Percentiles rank a stretch among this genome's conserved stretches.
Evolutionary conservation across 1,140 invertebrate genomes (phyloP).

Genomic region (Geopemphigus sp.): DNA sequence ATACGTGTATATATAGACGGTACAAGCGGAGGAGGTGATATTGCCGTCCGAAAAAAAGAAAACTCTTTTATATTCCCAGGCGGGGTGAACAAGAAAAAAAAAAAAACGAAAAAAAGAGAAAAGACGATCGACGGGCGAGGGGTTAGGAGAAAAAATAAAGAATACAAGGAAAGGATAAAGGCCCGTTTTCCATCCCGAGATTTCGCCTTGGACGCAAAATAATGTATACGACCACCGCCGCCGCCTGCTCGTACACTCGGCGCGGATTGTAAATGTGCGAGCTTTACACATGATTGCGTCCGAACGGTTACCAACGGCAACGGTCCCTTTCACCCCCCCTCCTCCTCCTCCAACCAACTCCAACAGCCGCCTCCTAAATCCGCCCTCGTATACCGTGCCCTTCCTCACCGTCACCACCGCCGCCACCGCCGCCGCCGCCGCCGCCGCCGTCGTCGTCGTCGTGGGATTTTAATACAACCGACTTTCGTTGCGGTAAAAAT

Average conservation of each 20-base stretch:
- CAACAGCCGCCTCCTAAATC: background rate
- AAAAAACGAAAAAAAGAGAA: conserved; percentile 25
- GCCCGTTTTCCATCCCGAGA: conserved; percentile 45
- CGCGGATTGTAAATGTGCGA: conserved; percentile 37
- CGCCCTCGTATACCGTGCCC: background rate
- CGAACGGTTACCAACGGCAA: conserved; percentile 47
- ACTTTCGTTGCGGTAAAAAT: conserved; percentile 47
- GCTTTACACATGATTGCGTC: conserved; percentile 49
- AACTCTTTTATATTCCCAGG: conserved; percentile 32
- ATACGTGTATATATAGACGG: background rate
- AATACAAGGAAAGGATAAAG: conserved; percentile 46
- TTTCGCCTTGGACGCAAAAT: conserved; percentile 41
- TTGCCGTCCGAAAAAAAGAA: conserved; percentile 36
- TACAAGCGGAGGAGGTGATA: background rate
- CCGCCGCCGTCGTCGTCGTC: background rate
- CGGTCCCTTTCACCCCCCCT: background rate
- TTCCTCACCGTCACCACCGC: background rate
- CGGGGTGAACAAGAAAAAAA: background rate
- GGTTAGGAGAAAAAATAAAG: background rate
- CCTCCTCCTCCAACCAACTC: background rate
- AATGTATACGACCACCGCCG: conserved; percentile 35
- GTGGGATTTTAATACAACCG: conserved; percentile 44
- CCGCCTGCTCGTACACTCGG: background rate
- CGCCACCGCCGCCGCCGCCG: background rate
- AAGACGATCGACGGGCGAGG: background rate